Percentiles rank a stretch among this genome's conserved stretches.
These are phyloP conservation scores for Orthochromis indermauri DNA, from an alignment of 2,113 vertebrate genomes.

Conservation along the genomic window DNA sequence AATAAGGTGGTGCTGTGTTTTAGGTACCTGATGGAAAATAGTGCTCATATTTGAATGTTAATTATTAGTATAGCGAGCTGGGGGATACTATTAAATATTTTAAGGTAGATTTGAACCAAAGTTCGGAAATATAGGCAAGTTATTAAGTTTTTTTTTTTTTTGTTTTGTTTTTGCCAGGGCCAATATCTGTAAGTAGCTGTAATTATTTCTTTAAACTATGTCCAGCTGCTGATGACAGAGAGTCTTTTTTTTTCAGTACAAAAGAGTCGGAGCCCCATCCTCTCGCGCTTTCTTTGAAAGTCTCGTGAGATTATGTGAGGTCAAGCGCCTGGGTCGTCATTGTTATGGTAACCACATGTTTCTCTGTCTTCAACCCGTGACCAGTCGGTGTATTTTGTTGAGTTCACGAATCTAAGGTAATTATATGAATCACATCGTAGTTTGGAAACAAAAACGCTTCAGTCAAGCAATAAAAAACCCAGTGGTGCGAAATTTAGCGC, in stretches of 20 bases:
- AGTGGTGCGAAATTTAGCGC: neutral
- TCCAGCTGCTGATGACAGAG: neutral
- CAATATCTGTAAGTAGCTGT: neutral
- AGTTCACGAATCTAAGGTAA: neutral
- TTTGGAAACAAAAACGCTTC: neutral
- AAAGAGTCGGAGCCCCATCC: neutral
- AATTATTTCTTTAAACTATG: neutral
- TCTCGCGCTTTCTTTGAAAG: neutral
- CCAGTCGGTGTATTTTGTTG: neutral
- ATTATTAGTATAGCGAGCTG: accelerated
- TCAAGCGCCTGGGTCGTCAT: neutral
- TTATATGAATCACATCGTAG: neutral
- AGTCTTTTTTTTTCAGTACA: neutral
- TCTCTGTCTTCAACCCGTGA: neutral
- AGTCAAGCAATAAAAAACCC: accelerated
- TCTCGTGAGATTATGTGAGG: neutral
- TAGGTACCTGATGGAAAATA: neutral
- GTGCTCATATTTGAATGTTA: neutral
- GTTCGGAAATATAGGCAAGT: neutral
- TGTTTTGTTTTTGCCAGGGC: accelerated
- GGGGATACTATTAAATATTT: neutral
- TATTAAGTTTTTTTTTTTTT: accelerated
- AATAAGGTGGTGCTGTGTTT: neutral
- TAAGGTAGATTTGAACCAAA: neutral
- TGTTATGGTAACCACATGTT: neutral